Evolutionary conservation across 2,113 vertebrate genomes (phyloP).

Genomic region (Puffinus mauretanicus): DNA sequence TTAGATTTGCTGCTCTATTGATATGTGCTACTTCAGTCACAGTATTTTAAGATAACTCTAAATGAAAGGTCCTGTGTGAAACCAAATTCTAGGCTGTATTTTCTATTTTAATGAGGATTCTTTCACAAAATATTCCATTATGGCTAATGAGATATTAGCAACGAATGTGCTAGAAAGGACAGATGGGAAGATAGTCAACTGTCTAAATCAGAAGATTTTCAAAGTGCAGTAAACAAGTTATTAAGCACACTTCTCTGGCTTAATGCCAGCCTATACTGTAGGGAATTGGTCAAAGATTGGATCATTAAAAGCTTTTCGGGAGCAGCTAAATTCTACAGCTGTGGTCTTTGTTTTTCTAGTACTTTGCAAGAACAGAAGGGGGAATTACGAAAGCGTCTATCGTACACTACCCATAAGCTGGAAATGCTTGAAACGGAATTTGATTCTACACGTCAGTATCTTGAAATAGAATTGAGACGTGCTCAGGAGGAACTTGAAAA

Average conservation of each 20-base stretch:
- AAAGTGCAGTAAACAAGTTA: slow-evolving; percentile 35
- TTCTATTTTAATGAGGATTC: not conserved
- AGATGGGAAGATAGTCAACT: slow-evolving; percentile 27
- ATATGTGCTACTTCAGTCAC: not conserved
- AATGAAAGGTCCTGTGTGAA: not conserved
- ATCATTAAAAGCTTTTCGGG: slow-evolving; percentile 7
- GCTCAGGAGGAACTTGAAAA: slow-evolving; percentile 97
- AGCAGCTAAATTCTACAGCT: slow-evolving; percentile 55
- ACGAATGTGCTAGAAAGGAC: not conserved
- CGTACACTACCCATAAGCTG: slow-evolving; percentile 91
- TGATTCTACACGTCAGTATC: slow-evolving; percentile 91
- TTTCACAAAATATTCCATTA: not conserved
- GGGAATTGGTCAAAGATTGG: slow-evolving; percentile 11
- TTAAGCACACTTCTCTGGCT: slow-evolving; percentile 18
- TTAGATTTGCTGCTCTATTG: not conserved
- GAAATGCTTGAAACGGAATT: slow-evolving; percentile 95
- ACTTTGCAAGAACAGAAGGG: slow-evolving; percentile 95
- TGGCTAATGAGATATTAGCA: slow-evolving; percentile 5
- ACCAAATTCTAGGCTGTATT: not conserved
- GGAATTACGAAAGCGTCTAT: slow-evolving; percentile 92
- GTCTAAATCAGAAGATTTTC: slow-evolving; percentile 22
- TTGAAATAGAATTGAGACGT: slow-evolving; percentile 92
- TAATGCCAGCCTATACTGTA: not conserved
- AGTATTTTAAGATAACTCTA: not conserved
- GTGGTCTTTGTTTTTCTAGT: slow-evolving; percentile 78